Conservation (phyloP, 2,113 vertebrate genomes). For the Trinectes maculatus region DNA sequence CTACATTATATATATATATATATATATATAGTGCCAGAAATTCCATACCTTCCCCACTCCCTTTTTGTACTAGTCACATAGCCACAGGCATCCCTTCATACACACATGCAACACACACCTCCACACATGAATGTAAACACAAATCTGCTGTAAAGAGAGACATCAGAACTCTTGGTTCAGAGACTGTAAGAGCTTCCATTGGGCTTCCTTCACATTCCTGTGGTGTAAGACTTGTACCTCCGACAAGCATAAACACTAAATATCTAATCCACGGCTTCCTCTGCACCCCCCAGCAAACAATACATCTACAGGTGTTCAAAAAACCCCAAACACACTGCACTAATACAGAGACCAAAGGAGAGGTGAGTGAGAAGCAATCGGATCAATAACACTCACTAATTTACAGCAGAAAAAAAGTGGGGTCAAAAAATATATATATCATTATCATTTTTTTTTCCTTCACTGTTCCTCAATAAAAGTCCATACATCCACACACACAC, state of each 20-base stretch:
- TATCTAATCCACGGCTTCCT: conserved; percentile 8
- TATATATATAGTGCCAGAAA: conserved; percentile 68
- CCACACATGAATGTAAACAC: conserved; percentile 49
- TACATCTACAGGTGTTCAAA: conserved; percentile 37
- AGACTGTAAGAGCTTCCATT: conserved; percentile 39
- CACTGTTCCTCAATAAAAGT: conserved; percentile 15
- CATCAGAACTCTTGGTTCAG: conserved; percentile 49
- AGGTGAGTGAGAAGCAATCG: conserved; percentile 6
- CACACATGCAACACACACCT: conserved; percentile 52
- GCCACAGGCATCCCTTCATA: conserved; percentile 64
- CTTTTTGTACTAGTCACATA: conserved; percentile 45
- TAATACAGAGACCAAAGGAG: conserved; percentile 30
- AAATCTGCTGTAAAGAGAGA: conserved; percentile 55
- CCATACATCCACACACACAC: neutral
- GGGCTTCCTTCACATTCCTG: conserved; percentile 39
- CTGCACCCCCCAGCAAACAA: conserved; percentile 2
- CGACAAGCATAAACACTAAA: conserved; percentile 43
- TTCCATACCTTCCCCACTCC: conserved; percentile 41
- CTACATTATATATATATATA: too few species aligned
- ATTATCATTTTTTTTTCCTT: conserved; percentile 1
- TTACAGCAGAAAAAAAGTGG: conserved; percentile 61
- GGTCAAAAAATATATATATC: conserved; percentile 8
- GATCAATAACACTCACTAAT: conserved; percentile 46
- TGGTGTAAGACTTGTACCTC: conserved; percentile 56
- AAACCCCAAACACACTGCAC: conserved; percentile 10